Conservation (phyloP, 2,113 vertebrate genomes). For the Rallus limicola region DNA sequence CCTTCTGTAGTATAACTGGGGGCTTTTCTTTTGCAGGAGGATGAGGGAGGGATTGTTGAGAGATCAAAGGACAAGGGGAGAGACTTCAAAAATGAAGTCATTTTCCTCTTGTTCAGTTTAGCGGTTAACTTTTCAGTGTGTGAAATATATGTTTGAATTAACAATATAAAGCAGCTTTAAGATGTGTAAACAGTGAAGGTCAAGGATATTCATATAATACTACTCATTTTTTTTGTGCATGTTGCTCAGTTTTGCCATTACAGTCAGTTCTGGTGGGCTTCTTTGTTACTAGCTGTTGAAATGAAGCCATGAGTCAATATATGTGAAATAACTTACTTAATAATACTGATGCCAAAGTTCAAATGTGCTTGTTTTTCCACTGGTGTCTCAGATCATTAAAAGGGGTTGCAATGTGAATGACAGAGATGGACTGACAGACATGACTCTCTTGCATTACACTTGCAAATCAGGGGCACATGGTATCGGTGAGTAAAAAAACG, state of each 20-base stretch:
- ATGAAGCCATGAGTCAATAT: not conserved
- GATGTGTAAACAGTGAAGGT: not conserved
- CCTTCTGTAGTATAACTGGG: not conserved
- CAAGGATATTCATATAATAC: not conserved
- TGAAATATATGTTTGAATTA: not conserved
- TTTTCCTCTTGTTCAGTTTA: not conserved
- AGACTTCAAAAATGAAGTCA: not conserved
- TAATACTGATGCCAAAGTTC: not conserved
- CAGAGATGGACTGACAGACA: conserved; percentile 94
- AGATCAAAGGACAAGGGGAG: not conserved
- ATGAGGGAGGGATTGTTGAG: not conserved
- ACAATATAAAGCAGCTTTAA: not conserved
- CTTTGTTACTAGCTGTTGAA: not conserved
- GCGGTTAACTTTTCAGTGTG: not conserved
- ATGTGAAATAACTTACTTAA: not conserved
- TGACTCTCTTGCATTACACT: conserved; percentile 96
- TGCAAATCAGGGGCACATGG: conserved; percentile 97
- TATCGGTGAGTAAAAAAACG: conserved; percentile 83
- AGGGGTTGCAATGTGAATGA: conserved; percentile 95
- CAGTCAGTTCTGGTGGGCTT: not conserved
- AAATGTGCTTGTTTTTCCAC: not conserved
- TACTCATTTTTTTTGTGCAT: not conserved
- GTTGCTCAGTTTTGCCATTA: not conserved
- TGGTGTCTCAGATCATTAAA: conserved; percentile 86
- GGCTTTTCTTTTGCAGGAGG: fast-evolving